Evolutionary conservation across 1,140 invertebrate species (phyloP).

Genomic region (Triops longicaudatus): DNA sequence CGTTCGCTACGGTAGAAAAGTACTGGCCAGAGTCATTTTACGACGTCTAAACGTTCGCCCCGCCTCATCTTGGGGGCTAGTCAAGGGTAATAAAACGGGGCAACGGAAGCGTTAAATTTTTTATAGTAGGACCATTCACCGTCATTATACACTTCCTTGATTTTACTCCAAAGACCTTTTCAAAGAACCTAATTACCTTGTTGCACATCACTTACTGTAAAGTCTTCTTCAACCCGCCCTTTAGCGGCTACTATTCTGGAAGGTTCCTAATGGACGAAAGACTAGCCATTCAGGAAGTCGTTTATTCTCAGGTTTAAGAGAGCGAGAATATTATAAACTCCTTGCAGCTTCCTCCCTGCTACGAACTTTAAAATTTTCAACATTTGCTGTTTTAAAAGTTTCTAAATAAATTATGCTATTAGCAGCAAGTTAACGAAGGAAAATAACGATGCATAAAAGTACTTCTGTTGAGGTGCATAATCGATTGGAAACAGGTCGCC

Average conservation of each 20-base stretch:
- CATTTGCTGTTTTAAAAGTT: neutral
- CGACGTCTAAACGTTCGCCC: too few relatives aligned
- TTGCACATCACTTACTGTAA: neutral
- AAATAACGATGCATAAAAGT: neutral
- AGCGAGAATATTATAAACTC: neutral
- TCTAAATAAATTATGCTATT: neutral
- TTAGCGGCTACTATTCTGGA: neutral
- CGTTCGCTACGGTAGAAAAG: too few relatives aligned
- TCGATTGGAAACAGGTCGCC: too few relatives aligned
- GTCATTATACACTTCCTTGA: slow-evolving; percentile 9
- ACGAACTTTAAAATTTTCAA: neutral
- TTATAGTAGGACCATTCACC: neutral
- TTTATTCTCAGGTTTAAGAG: neutral
- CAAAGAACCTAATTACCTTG: neutral
- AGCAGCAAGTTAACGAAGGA: neutral
- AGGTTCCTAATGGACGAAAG: neutral
- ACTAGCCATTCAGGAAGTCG: slow-evolving; percentile 2
- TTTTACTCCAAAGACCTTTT: neutral
- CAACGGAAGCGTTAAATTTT: neutral
- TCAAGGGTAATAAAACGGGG: neutral
- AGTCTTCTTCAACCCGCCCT: neutral
- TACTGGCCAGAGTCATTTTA: too few relatives aligned
- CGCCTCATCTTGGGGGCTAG: neutral
- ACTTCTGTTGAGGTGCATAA: too few relatives aligned
- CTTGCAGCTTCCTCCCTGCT: neutral